phyloP scores from a whole-genome alignment of 2,797 vertebrate species.

The Molossus molossus region DNA sequence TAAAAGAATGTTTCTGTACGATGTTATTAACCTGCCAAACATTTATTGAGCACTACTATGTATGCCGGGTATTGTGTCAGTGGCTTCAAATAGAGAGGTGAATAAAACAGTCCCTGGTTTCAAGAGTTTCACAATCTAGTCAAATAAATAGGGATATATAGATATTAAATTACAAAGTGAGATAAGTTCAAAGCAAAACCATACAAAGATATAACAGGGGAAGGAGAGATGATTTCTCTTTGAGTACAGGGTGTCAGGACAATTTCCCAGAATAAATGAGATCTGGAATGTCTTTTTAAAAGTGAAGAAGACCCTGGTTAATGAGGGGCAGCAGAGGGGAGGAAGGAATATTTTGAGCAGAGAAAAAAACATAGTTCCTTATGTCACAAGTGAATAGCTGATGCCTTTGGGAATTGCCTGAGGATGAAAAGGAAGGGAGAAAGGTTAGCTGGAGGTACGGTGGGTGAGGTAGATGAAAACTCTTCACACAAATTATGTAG shows the following conservation, averaged over 20 bases:
- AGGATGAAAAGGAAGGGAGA: background rate
- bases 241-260: background rate
- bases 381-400: background rate
- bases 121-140: background rate
- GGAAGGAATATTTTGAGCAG: background rate
- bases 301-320: background rate
- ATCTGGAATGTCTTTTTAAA: background rate
- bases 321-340: background rate
- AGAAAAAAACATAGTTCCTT: background rate
- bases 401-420: background rate
- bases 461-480: background rate
- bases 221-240: background rate
- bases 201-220: background rate
- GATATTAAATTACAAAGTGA: background rate
- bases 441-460: background rate
- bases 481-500: background rate
- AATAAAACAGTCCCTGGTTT: background rate
- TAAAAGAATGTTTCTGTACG: conserved; percentile 9
- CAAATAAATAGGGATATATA: background rate
- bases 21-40: background rate
- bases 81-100: background rate
- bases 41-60: background rate
- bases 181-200: background rate
- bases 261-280: background rate
- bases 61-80: background rate